Base-by-base conservation (phyloP, 2,797 vertebrate species). In the Micromesistius poutassou region DNA sequence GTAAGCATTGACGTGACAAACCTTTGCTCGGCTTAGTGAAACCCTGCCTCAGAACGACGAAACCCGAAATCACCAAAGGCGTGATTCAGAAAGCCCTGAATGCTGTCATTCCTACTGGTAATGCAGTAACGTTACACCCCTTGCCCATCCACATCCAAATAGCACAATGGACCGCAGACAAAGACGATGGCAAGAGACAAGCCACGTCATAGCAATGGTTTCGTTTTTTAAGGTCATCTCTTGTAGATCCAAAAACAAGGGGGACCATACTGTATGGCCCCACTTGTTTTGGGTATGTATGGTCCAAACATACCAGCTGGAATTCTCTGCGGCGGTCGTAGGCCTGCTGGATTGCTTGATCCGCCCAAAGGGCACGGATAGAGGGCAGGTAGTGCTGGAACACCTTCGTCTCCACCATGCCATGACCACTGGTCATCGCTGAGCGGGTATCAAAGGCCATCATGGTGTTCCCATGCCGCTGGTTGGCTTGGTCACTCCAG, bases 321-420 rank as follows among this genome's bases (percentile, higher is more conserved):
- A 99, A 99, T 83, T 99, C 98, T 42, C 97, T 90, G 76, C 97
- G 97, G 36, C 98, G 91, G 90, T 98, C 97, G 0, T 99, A 99
- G 0, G 98, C 97, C 0, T 96, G 91, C 93, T 97, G 97, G 87
- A 99, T 96, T 30, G 96, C 97, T 0, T 91, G 94, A 82, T 99
- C 97, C 0, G 93, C 93, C 98, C 98, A 99, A 1, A 99, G 91
- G 0, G 95, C 90, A 10, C 90, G 87, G 62, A 99, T 95, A 73
- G 96, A 95, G 0, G 96, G 93, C 82, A 98, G 92, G 85, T 96
- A 98, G 80, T 95, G 94, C 46, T 95, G 86, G 78, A 99, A 99
- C 0, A 97, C 91, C 0, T 86, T 91, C 0, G 95, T 92, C 87
- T 98, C 96, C 91, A 99, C 95, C 94, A 96, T 93, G 72, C 96